Conservation (phyloP, 92 coral and sea anemone genomes). For the Zoanthus solanderi region DNA sequence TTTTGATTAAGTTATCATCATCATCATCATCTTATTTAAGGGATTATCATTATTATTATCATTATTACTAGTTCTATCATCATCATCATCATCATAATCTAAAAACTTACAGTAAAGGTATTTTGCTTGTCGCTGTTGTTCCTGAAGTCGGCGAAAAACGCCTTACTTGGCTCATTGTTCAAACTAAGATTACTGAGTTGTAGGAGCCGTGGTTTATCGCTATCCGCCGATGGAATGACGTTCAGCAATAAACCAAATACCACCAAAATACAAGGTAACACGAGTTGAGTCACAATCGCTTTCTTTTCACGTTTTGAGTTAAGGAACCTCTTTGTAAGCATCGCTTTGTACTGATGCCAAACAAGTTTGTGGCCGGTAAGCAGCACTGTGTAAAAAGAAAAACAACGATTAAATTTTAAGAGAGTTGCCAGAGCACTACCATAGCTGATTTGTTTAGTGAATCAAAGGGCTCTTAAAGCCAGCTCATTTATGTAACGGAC, state of each 20-base stretch:
- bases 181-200: conserved; percentile 80
- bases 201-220: conserved; percentile 89
- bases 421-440: background rate
- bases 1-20: no score
- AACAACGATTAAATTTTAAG: background rate
- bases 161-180: conserved; percentile 64
- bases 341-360: conserved; percentile 96
- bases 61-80: no score
- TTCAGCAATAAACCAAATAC: conserved; percentile 78
- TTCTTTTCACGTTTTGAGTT: conserved; percentile 95
- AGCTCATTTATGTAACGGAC: no score
- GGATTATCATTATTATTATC: no score
- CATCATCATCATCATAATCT: background rate
- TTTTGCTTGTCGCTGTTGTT: conserved; percentile 23
- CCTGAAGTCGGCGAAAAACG: conserved; percentile 84
- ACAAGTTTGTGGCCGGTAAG: conserved; percentile 74
- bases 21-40: no score
- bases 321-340: conserved; percentile 87
- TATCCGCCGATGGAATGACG: conserved; percentile 57
- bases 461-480: no score
- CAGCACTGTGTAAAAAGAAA: conserved; percentile 57
- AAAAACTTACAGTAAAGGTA: conserved; percentile 25
- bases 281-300: conserved; percentile 83
- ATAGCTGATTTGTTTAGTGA: background rate
- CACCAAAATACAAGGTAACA: conserved; percentile 86